A percentile compares a stretch with the other conserved stretches of the same genome.
Conservation (phyloP, 2,888 invertebrate genomes). For the Sinohyriopsis cumingii region DNA sequence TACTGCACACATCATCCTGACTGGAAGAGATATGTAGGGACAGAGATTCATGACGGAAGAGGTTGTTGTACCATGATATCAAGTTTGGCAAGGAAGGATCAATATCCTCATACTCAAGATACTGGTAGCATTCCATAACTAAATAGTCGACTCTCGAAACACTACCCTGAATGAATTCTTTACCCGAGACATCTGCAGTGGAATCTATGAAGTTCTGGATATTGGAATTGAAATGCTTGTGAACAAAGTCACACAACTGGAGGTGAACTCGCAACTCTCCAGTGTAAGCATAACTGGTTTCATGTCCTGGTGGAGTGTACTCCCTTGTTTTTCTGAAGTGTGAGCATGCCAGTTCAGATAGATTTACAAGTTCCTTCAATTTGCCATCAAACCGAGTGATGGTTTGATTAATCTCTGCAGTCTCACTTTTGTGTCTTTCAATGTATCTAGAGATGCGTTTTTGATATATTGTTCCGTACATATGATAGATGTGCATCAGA, state of each 20-base stretch:
- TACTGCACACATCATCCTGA: slow-evolving; percentile 16
- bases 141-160: slow-evolving; percentile 21
- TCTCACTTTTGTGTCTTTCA: slow-evolving; percentile 12
- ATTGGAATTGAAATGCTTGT: slow-evolving; percentile 2
- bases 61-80: slow-evolving; percentile 21
- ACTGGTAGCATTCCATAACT: slow-evolving; percentile 28
- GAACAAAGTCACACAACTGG: slow-evolving; percentile 9
- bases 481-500: slow-evolving; percentile 39
- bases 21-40: slow-evolving; percentile 5
- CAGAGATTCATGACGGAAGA: slow-evolving; percentile 18
- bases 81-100: slow-evolving; percentile 10
- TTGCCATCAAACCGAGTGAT: slow-evolving; percentile 1
- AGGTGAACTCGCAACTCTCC: slow-evolving; percentile 29
- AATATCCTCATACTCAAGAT: slow-evolving; percentile 21
- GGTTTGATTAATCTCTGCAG: neutral
- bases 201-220: too few relatives aligned
- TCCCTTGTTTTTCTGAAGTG: slow-evolving; percentile 20
- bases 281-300: slow-evolving; percentile 17
- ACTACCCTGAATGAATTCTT: slow-evolving; percentile 21
- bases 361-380: slow-evolving; percentile 6
- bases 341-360: slow-evolving; percentile 22
- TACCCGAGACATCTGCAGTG: neutral
- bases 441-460: slow-evolving; percentile 19
- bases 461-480: slow-evolving; percentile 34
- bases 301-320: slow-evolving; percentile 19